A percentile compares a stretch with the other conserved stretches of the same genome.
Conservation (phyloP, 2,797 vertebrate genomes). For the Paedocypris micromegethes region DNA sequence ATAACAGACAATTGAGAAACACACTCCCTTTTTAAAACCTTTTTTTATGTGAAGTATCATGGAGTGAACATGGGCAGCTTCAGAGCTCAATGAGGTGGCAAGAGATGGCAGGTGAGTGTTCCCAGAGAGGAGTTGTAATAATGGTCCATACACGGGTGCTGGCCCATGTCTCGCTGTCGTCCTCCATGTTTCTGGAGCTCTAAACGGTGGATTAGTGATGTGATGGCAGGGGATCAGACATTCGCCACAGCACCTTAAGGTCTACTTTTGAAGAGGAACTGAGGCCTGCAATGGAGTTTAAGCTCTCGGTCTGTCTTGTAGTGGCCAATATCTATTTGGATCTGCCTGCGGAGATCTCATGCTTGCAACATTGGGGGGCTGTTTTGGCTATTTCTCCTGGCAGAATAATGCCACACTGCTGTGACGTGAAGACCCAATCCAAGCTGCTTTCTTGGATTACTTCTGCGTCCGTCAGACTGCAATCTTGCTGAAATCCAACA, state of each 20-base stretch:
- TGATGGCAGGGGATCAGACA: slow-evolving; percentile 5
- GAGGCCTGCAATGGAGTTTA: slow-evolving; percentile 7
- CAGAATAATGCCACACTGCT: slow-evolving; percentile 3
- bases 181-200: slow-evolving; percentile 26
- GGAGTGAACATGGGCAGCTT: slow-evolving; percentile 15
- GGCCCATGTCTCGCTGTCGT: slow-evolving; percentile 3
- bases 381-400: slow-evolving; percentile 29
- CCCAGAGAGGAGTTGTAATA: slow-evolving; percentile 34
- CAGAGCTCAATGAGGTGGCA: slow-evolving; percentile 27
- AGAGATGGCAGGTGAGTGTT: slow-evolving; percentile 37
- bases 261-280: slow-evolving; percentile 1
- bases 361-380: neutral
- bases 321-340: slow-evolving; percentile 6
- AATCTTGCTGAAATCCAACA: slow-evolving; percentile 6
- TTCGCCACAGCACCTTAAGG: neutral
- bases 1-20: too few relatives aligned
- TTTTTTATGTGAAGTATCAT: neutral
- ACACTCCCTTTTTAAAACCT: neutral
- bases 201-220: slow-evolving; percentile 31
- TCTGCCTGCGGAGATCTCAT: slow-evolving; percentile 16
- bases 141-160: slow-evolving; percentile 18
- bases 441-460: slow-evolving; percentile 10
- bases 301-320: slow-evolving; percentile 11
- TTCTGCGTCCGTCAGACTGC: neutral
- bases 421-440: slow-evolving; percentile 13